These are phyloP conservation scores for Dromius quadrimaculatus DNA, from an alignment of 2,888 invertebrate genomes.

Conservation along the genomic window DNA sequence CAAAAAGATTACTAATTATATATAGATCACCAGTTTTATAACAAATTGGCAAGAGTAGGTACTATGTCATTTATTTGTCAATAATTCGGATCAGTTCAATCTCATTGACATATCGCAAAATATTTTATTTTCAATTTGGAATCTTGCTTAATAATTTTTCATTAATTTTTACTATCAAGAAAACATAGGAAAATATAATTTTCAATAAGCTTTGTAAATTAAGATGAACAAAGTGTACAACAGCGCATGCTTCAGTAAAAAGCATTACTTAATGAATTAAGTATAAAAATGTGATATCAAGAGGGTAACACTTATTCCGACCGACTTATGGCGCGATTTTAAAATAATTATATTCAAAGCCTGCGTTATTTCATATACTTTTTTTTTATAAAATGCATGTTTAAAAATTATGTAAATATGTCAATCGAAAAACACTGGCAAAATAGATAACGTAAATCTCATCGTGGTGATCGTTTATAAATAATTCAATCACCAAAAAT, in stretches of 20 bases:
- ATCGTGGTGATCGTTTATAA: slow-evolving; percentile 27
- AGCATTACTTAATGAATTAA: slow-evolving; percentile 12
- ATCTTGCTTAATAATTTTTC: slow-evolving; percentile 25
- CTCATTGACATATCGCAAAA: slow-evolving; percentile 1
- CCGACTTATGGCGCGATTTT: slow-evolving; percentile 19
- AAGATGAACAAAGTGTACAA: too few species aligned
- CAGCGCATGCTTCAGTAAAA: background rate
- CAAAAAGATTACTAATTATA: slow-evolving; percentile 25
- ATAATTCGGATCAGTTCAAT: background rate
- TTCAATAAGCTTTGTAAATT: too few species aligned
- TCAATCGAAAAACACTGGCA: slow-evolving; percentile 7
- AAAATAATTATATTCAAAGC: slow-evolving; percentile 9
- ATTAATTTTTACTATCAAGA: too few species aligned
- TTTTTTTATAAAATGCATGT: slow-evolving; percentile 20
- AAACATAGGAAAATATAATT: too few species aligned
- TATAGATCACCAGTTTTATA: slow-evolving; percentile 39
- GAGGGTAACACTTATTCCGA: slow-evolving; percentile 15
- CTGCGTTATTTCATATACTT: slow-evolving; percentile 22
- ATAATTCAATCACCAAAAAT: slow-evolving; percentile 43
- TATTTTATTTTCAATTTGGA: slow-evolving; percentile 7
- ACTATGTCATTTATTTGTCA: slow-evolving; percentile 34
- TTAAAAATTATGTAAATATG: slow-evolving; percentile 8
- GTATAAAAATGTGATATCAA: slow-evolving; percentile 27
- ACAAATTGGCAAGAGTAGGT: slow-evolving; percentile 28
- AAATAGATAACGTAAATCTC: slow-evolving; percentile 19